phyloP scores from a whole-genome alignment of 2,797 vertebrate species.

The Novumbra hubbsi region DNA sequence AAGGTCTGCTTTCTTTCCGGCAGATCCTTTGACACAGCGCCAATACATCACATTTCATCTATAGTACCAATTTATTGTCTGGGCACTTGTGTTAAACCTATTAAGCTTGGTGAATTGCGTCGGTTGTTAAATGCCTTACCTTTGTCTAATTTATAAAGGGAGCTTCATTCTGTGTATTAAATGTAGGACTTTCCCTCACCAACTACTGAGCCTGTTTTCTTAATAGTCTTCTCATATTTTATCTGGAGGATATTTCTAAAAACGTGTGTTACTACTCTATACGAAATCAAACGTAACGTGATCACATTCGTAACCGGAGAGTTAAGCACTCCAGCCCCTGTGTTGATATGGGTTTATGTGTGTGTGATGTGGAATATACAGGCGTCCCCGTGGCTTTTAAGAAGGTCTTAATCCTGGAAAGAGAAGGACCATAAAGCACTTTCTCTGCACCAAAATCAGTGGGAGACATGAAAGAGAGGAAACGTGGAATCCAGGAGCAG shows the following conservation, averaged over 20 bases:
- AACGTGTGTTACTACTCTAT: constrained; percentile 63
- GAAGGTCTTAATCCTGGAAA: constrained; percentile 69
- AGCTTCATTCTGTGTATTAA: not conserved
- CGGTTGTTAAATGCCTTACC: constrained; percentile 22
- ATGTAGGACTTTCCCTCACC: constrained; percentile 32
- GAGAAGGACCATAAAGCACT: constrained; percentile 69
- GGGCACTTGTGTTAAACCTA: constrained; percentile 10
- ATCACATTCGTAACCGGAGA: constrained; percentile 70
- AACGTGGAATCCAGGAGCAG: constrained; percentile 51
- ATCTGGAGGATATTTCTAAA: constrained; percentile 43
- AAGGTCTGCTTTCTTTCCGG: constrained; percentile 29
- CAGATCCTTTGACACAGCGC: constrained; percentile 28
- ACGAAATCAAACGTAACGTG: constrained; percentile 65
- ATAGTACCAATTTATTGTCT: constrained; percentile 28
- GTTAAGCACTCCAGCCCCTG: constrained; percentile 60
- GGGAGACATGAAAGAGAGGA: constrained; percentile 50
- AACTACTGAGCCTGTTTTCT: constrained; percentile 39
- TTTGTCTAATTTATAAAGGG: constrained; percentile 28
- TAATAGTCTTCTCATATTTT: constrained; percentile 43
- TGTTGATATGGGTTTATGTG: constrained; percentile 56
- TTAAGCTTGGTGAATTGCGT: constrained; percentile 22
- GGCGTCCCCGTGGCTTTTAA: constrained; percentile 62
- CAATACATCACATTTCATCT: constrained; percentile 12
- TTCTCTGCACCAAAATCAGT: constrained; percentile 53
- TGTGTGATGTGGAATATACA: constrained; percentile 69